Percentiles rank a stretch among this genome's conserved stretches.
These are phyloP conservation scores for Harpegnathos saltator DNA, from an alignment of 1,140 invertebrate species.

Conservation along the genomic window DNA sequence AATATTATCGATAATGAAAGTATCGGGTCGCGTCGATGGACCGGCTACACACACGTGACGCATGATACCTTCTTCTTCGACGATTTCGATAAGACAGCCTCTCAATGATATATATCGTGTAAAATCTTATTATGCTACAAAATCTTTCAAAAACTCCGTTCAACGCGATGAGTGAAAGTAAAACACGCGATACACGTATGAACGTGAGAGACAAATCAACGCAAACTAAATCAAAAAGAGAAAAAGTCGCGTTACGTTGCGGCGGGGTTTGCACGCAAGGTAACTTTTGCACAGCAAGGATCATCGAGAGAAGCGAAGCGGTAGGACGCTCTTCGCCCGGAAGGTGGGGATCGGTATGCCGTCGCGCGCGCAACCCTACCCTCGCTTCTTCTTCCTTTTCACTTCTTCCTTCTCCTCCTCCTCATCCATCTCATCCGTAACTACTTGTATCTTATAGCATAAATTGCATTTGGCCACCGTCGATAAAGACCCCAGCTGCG, in stretches of 20 bases:
- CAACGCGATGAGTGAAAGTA: slow-evolving; percentile 32
- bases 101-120: slow-evolving; percentile 43
- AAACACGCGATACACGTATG: slow-evolving; percentile 56
- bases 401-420: slow-evolving; percentile 22
- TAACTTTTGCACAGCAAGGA: slow-evolving; percentile 73
- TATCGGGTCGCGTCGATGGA: slow-evolving; percentile 38
- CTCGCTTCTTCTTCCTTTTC: slow-evolving; percentile 46
- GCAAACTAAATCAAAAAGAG: slow-evolving; percentile 43
- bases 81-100: slow-evolving; percentile 33
- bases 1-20: slow-evolving; percentile 43
- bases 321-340: slow-evolving; percentile 59
- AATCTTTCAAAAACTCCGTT: slow-evolving; percentile 37
- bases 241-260: slow-evolving; percentile 51
- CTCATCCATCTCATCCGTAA: no score
- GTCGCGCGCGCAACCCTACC: slow-evolving; percentile 45
- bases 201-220: slow-evolving; percentile 23
- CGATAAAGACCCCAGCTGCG: slow-evolving; percentile 68
- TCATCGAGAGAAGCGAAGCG: slow-evolving; percentile 63
- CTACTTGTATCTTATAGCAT: slow-evolving; percentile 47
- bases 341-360: slow-evolving; percentile 21
- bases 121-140: slow-evolving; percentile 31
- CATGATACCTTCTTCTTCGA: slow-evolving; percentile 47
- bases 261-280: slow-evolving; percentile 65
- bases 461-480: slow-evolving; percentile 73
- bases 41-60: slow-evolving; percentile 9